phyloP scores from a whole-genome alignment of 2,888 invertebrate genomes.

The Escarpia spicata region DNA sequence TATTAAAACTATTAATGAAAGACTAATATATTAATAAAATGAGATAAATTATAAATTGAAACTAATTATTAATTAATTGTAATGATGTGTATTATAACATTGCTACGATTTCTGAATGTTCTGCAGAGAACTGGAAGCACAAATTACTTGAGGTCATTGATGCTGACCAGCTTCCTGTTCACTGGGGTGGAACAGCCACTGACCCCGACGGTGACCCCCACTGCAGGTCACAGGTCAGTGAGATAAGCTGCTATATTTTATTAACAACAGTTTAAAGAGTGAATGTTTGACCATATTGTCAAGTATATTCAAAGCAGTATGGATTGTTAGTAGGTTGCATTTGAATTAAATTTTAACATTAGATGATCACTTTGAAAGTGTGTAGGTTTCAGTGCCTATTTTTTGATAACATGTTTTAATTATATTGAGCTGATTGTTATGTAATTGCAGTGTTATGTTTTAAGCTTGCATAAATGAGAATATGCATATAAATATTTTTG shows the following conservation, averaged over 20 bases:
- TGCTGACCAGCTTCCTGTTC: constrained; percentile 39
- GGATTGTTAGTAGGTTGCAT: too few species aligned
- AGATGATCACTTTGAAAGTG: neutral
- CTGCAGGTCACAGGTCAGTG: constrained; percentile 33
- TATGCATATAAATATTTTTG: neutral
- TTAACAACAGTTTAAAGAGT: too few species aligned
- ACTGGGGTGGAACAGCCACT: constrained; percentile 41
- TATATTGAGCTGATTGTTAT: neutral
- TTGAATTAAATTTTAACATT: too few species aligned
- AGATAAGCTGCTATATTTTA: neutral
- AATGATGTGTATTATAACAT: neutral
- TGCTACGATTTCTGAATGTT: neutral
- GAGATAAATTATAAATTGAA: too few species aligned
- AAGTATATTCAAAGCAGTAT: too few species aligned
- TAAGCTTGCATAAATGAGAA: neutral
- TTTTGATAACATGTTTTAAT: neutral
- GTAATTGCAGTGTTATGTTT: neutral
- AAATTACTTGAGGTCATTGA: constrained; percentile 37
- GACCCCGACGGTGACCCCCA: constrained; percentile 40
- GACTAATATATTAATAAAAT: too few species aligned
- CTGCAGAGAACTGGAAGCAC: constrained; percentile 40
- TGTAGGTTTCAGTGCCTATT: neutral
- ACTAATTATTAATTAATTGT: too few species aligned
- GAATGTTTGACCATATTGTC: too few species aligned
- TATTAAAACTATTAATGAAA: too few species aligned